Evolutionary conservation across 2,888 invertebrate species (phyloP).

Genomic region (Oxyscelio sp.): DNA sequence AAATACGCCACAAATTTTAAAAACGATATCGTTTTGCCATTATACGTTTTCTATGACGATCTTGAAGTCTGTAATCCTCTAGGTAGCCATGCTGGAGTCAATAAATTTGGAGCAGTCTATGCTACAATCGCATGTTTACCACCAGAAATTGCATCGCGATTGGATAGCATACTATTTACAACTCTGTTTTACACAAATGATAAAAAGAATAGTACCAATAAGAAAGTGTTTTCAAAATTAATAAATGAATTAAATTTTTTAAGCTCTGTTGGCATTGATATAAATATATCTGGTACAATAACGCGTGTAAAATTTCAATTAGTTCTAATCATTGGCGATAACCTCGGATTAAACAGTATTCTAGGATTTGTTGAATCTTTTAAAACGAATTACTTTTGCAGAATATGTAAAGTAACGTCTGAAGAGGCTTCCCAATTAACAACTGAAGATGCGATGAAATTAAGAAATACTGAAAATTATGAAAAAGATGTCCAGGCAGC

Average conservation of each 20-base stretch:
- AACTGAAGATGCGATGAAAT: slow-evolving; percentile 15
- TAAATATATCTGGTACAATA: slow-evolving; percentile 1
- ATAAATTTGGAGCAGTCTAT: too few species aligned
- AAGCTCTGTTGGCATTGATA: not conserved
- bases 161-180: slow-evolving; percentile 23
- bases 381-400: slow-evolving; percentile 2
- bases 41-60: slow-evolving; percentile 17
- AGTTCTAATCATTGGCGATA: slow-evolving; percentile 16
- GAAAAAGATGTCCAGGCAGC: not conserved
- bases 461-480: slow-evolving; percentile 10
- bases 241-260: slow-evolving; percentile 41
- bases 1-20: slow-evolving; percentile 16
- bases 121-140: slow-evolving; percentile 22
- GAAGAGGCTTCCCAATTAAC: not conserved
- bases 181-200: slow-evolving; percentile 28
- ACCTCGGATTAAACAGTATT: slow-evolving; percentile 24
- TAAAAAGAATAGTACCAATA: slow-evolving; percentile 21
- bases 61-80: slow-evolving; percentile 20
- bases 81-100: too few species aligned
- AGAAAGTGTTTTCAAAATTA: slow-evolving; percentile 22
- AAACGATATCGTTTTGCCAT: slow-evolving; percentile 17
- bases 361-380: slow-evolving; percentile 6
- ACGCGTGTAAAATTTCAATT: slow-evolving; percentile 29
- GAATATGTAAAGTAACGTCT: slow-evolving; percentile 8
- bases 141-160: slow-evolving; percentile 22